Percentiles rank a stretch among this genome's conserved stretches.
Conservation (phyloP, 2,888 invertebrate genomes). For the Eurois occulta region DNA sequence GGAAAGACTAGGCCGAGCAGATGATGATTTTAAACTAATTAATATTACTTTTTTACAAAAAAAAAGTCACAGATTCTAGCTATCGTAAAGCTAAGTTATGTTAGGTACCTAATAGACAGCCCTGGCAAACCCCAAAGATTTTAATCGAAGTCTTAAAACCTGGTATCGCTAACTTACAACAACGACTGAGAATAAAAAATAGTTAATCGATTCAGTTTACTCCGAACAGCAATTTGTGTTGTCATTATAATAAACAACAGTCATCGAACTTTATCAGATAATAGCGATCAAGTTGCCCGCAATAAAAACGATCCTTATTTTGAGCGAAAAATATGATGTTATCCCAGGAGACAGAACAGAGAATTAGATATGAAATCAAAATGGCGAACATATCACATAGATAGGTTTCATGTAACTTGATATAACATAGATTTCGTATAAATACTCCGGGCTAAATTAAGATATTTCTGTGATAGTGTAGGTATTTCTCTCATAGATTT, state of each 20-base stretch:
- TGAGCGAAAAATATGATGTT: slow-evolving; percentile 43
- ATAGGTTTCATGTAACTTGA: slow-evolving; percentile 26
- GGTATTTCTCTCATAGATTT: slow-evolving; percentile 3
- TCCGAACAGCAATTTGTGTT: slow-evolving; percentile 42
- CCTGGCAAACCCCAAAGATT: neutral
- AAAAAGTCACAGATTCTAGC: neutral
- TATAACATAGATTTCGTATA: slow-evolving; percentile 20
- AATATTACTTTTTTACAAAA: neutral
- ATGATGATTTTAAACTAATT: neutral
- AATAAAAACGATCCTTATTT: slow-evolving; percentile 40
- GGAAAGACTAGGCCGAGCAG: neutral
- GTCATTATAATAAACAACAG: slow-evolving; percentile 55
- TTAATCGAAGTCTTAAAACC: neutral
- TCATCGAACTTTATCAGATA: slow-evolving; percentile 56
- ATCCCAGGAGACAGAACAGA: slow-evolving; percentile 30
- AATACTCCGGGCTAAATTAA: slow-evolving; percentile 13
- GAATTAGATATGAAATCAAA: slow-evolving; percentile 34
- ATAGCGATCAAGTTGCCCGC: slow-evolving; percentile 48
- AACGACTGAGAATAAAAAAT: neutral
- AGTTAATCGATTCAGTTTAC: slow-evolving; percentile 35
- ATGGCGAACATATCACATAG: slow-evolving; percentile 10
- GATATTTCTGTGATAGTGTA: slow-evolving; percentile 20
- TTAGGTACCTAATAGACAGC: neutral
- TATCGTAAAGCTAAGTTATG: neutral
- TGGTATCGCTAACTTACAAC: neutral